Percentiles rank a stretch among this genome's conserved stretches.
Evolutionary conservation across 2,113 vertebrate genomes (phyloP).

Genomic region (Nesospiza acunhae): DNA sequence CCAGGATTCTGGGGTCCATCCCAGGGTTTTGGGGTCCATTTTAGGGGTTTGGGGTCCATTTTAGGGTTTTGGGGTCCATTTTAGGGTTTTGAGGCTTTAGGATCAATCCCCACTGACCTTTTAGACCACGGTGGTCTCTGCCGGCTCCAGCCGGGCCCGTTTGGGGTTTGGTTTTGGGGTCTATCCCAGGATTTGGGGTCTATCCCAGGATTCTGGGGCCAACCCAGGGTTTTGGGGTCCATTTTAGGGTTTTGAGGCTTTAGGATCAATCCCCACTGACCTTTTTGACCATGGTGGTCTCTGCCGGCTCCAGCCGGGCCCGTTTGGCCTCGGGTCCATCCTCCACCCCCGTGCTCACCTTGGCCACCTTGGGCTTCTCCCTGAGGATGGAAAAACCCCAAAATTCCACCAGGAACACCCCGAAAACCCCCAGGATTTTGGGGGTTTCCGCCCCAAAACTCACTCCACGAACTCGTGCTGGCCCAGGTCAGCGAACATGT

Average conservation of each 20-base stretch:
- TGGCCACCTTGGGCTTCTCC: conserved; percentile 87
- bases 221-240: background rate
- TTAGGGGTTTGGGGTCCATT: too few species aligned
- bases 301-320: conserved; percentile 65
- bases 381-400: conserved; percentile 16
- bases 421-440: background rate
- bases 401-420: fast-evolving
- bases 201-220: too few species aligned
- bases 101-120: too few species aligned
- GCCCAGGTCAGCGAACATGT: conserved; percentile 91
- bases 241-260: too few species aligned
- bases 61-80: too few species aligned
- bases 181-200: too few species aligned
- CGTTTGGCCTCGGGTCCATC: conserved; percentile 35
- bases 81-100: too few species aligned
- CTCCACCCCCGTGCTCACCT: conserved; percentile 71
- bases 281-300: conserved; percentile 87
- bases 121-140: too few species aligned
- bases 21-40: too few species aligned
- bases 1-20: too few species aligned
- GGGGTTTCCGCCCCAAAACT: conserved; percentile 46
- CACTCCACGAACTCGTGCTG: conserved; percentile 93
- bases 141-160: background rate
- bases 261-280: background rate
- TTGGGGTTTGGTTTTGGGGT: background rate